phyloP scores from a whole-genome alignment of 2,113 vertebrate species.

The Benitochromis conjunctus region DNA sequence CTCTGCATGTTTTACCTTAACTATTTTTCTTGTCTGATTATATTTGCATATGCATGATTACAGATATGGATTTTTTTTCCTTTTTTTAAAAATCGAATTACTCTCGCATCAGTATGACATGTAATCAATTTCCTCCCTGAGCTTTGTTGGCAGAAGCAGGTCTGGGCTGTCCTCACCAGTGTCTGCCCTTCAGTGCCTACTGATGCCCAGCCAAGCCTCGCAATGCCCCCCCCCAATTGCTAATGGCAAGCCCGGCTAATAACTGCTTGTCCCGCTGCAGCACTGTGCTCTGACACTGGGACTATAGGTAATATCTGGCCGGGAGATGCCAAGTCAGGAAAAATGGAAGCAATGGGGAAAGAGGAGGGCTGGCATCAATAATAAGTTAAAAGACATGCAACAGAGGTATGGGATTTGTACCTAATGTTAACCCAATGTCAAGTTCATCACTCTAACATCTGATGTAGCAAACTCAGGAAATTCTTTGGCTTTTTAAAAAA shows the following conservation, averaged over 20 bases:
- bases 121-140: constrained; percentile 30
- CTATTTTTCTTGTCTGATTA: not conserved
- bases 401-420: not conserved
- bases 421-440: not conserved
- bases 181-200: constrained; percentile 38
- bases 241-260: constrained; percentile 46
- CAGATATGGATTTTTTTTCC: not conserved
- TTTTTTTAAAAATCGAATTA: constrained; percentile 19
- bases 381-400: not conserved
- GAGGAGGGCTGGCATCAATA: not conserved
- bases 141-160: constrained; percentile 17
- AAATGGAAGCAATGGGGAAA: constrained; percentile 17
- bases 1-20: not conserved
- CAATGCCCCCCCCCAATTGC: not conserved
- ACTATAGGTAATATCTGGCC: constrained; percentile 35
- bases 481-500: not conserved
- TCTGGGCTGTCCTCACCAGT: constrained; percentile 12
- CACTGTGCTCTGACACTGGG: constrained; percentile 8
- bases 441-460: not conserved
- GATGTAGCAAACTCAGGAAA: not conserved
- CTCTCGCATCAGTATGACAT: not conserved
- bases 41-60: constrained; percentile 7
- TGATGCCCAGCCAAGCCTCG: constrained; percentile 27
- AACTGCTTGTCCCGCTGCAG: constrained; percentile 52
- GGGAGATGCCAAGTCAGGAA: constrained; percentile 32